Conservation (phyloP, 2,797 vertebrate species). For the Hoplostethus atlanticus region DNA sequence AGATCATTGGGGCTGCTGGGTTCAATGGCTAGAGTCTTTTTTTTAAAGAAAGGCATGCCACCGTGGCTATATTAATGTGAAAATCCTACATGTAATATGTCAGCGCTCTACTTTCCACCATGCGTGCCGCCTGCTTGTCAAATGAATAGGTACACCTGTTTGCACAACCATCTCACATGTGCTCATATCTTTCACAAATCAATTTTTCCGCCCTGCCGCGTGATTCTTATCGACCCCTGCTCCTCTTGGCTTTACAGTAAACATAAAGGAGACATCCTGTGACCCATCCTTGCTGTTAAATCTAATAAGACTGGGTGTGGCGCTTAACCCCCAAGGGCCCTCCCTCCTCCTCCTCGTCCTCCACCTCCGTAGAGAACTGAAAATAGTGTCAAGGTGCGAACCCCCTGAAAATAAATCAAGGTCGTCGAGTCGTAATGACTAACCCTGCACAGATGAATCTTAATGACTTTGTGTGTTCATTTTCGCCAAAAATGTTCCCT, state of each 20-base stretch:
- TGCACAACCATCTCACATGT: neutral
- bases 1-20: too few species aligned
- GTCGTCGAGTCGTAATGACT: neutral
- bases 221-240: conserved; percentile 9
- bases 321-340: conserved; percentile 22
- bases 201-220: conserved; percentile 1
- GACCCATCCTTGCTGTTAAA: conserved; percentile 10
- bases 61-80: too few species aligned
- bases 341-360: neutral
- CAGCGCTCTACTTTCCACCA: too few species aligned
- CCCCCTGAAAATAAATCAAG: conserved; percentile 63
- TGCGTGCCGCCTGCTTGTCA: neutral
- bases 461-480: too few species aligned
- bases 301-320: conserved; percentile 35
- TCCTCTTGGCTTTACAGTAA: neutral
- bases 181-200: neutral
- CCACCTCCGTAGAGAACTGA: conserved; percentile 41
- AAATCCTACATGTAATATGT: too few species aligned
- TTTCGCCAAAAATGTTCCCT: too few species aligned
- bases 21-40: too few species aligned
- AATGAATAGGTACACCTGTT: neutral
- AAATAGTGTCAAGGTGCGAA: conserved; percentile 60
- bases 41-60: too few species aligned
- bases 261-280: neutral
- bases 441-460: too few species aligned